Conservation (phyloP, 2,888 invertebrate species). For the Prosopocoilus inquinatus region DNA sequence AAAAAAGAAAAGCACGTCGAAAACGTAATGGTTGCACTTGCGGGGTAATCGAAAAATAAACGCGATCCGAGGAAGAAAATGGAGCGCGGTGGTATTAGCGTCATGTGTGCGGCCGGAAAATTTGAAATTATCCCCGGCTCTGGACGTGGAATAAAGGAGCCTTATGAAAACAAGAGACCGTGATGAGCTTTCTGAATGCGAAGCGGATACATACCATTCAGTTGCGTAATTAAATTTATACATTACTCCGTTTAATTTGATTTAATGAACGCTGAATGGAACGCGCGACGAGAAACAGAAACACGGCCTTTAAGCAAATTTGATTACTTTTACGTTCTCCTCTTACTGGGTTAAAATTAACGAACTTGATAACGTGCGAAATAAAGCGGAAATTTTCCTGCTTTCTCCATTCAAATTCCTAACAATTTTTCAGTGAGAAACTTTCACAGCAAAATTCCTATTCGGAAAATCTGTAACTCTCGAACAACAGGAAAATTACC, state of each 20-base stretch:
- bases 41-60: not conserved
- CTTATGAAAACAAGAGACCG: conserved; percentile 8
- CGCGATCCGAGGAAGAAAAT: not conserved
- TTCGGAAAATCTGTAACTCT: no score
- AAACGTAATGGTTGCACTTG: not conserved
- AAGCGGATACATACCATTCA: conserved; percentile 6
- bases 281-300: conserved; percentile 1
- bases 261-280: conserved; percentile 2
- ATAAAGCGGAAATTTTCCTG: no score
- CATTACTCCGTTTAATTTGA: conserved; percentile 3
- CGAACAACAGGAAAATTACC: no score
- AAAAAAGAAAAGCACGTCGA: no score
- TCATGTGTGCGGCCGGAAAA: not conserved
- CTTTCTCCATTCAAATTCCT: no score
- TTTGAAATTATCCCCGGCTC: conserved; percentile 4
- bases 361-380: no score
- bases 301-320: conserved; percentile 3
- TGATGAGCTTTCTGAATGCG: conserved; percentile 8
- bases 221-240: conserved; percentile 8
- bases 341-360: no score
- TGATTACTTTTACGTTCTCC: not conserved
- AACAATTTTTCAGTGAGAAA: no score
- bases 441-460: no score
- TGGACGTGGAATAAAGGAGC: conserved; percentile 1
- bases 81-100: not conserved